These are phyloP conservation scores for Lophius piscatorius DNA, from an alignment of 2,113 vertebrate genomes.

Conservation along the genomic window DNA sequence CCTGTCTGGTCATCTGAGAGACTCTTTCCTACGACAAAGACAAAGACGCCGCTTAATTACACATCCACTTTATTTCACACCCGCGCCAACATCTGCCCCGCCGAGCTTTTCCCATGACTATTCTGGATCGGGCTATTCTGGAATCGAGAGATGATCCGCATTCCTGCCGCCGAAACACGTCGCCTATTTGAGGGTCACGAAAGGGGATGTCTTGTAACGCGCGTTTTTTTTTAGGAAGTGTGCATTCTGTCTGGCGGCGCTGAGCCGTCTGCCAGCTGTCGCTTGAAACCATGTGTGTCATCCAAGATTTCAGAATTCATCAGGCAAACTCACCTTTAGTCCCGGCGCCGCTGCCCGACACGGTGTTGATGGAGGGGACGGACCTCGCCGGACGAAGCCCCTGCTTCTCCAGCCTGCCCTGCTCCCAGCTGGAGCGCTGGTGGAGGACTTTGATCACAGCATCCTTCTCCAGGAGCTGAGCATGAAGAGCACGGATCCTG, in stretches of 20 bases:
- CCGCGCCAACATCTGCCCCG: constrained; percentile 65
- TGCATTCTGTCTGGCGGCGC: constrained; percentile 70
- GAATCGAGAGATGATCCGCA: constrained; percentile 68
- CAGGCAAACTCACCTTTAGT: constrained; percentile 70
- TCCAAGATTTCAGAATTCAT: constrained; percentile 33
- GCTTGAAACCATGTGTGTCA: constrained; percentile 32
- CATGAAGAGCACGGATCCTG: constrained; percentile 91
- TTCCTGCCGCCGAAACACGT: constrained; percentile 69
- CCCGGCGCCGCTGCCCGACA: constrained; percentile 20
- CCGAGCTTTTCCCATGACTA: constrained; percentile 66
- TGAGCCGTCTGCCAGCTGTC: constrained; percentile 67
- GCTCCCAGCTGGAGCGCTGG: constrained; percentile 89
- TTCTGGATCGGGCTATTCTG: constrained; percentile 76
- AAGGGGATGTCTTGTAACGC: constrained; percentile 34
- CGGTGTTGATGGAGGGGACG: constrained; percentile 86
- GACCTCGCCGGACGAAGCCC: constrained; percentile 89
- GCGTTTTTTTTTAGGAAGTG: constrained; percentile 60
- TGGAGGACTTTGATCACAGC: constrained; percentile 95
- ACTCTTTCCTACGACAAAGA: constrained; percentile 76
- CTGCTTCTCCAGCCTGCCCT: constrained; percentile 80
- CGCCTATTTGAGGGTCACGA: constrained; percentile 64
- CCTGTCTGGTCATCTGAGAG: constrained; percentile 78
- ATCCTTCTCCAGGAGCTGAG: constrained; percentile 95
- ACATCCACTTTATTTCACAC: constrained; percentile 44
- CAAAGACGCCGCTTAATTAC: constrained; percentile 61